Evolutionary conservation across 2,797 vertebrate species (phyloP), one percentile per base, ranked within the genome.

Genomic region (Stomatorhinus walkeri): DNA sequence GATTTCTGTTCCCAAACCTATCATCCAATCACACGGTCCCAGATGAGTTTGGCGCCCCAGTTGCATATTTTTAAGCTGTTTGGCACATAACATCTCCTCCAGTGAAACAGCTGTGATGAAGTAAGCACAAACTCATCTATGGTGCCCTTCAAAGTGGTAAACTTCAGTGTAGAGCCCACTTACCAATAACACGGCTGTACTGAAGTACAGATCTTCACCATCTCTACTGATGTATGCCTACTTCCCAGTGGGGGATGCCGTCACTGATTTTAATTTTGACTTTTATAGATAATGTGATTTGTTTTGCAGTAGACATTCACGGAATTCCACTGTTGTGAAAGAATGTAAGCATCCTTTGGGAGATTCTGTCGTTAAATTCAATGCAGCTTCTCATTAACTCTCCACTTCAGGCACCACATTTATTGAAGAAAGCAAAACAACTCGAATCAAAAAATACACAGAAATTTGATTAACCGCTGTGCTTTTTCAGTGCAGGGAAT

Each of bases 321-420:
- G 90, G 92, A 94, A 94, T 94, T 91, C 49, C 91, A 93, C 95
- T 94, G 94, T 90, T 91, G 91, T 92, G 88, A 92, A 90, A 90
- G 91, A 76, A 90, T 68, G 90, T 54, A 88, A 88, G 89, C 79
- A 79, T 91, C 94, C 90, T 84, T 8, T 1, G 92, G 93, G 93
- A 92, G 88, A 81, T 85, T 68, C 79, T 89, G 90, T 59, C 88
- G 92, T 92, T 90, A 90, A 79, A 89, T 89, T 89, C 90, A 68
- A 79, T 2, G 36, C 51, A 87, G n/a, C 88, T 88, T 90, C 90
- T 89, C 89, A 91, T 87, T 87, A 87, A 48, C 22, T 8, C 59
- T 49, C 40, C 43, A n/a, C 87, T 87, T 59, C 51, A 68, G 51
- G 52, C 85, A 36, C 52, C 85, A 19, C 14, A n/a, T 59, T 36